Evolutionary conservation across 1,140 invertebrate genomes (phyloP).

Genomic region (Triops longicaudatus): DNA sequence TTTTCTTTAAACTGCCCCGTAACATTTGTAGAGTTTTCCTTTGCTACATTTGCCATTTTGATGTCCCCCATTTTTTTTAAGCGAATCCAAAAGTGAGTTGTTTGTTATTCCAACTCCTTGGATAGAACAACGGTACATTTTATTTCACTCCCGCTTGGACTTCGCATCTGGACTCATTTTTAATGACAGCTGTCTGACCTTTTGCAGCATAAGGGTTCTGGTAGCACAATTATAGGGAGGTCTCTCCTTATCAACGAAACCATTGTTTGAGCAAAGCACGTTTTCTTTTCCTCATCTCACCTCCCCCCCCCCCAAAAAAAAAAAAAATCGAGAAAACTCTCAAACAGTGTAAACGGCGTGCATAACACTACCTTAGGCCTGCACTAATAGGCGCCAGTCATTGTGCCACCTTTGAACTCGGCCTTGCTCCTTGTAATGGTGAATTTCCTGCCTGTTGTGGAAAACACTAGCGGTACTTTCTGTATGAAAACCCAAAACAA

Average conservation of each 20-base stretch:
- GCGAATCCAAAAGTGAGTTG: neutral
- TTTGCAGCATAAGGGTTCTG: neutral
- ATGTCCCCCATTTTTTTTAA: neutral
- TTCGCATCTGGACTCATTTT: constrained; percentile 7
- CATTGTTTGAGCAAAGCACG: neutral
- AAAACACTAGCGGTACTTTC: neutral
- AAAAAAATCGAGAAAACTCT: too few relatives aligned
- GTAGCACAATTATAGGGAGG: neutral
- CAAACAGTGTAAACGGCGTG: neutral
- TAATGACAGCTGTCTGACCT: neutral
- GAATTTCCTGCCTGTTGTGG: neutral
- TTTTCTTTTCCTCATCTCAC: neutral
- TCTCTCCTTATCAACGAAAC: neutral
- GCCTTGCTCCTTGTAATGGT: neutral
- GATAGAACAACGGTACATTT: neutral
- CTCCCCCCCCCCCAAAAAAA: neutral
- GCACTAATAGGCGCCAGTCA: neutral
- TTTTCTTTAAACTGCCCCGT: neutral
- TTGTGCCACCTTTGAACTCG: neutral
- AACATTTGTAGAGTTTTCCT: too few relatives aligned
- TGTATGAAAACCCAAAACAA: neutral
- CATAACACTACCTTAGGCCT: neutral
- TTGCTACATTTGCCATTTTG: neutral
- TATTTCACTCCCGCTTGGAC: neutral
- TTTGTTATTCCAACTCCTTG: neutral